These are phyloP conservation scores for Aphrophora alni DNA, from an alignment of 2,888 invertebrate species.

Conservation along the genomic window DNA sequence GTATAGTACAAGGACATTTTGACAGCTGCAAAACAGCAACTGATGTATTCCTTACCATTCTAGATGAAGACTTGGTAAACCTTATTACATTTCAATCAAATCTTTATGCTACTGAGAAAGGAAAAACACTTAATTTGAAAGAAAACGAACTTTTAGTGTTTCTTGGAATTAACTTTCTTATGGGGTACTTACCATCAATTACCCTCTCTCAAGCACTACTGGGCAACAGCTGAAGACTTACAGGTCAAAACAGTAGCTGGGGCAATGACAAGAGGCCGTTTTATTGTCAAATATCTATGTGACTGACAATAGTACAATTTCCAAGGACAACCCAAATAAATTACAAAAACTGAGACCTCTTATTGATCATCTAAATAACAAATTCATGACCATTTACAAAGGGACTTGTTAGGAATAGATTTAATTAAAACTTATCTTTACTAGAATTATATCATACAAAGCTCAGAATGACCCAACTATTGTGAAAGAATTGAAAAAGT, in stretches of 20 bases:
- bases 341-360: slow-evolving; percentile 24
- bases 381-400: slow-evolving; percentile 19
- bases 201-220: slow-evolving; percentile 25
- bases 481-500: no score
- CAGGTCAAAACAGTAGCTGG: background rate
- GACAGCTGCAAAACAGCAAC: slow-evolving; percentile 20
- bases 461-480: no score
- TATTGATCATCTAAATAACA: slow-evolving; percentile 25
- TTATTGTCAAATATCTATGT: slow-evolving; percentile 24
- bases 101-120: slow-evolving; percentile 22
- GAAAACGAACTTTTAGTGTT: slow-evolving; percentile 30
- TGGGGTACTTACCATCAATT: slow-evolving; percentile 32
- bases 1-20: slow-evolving; percentile 7
- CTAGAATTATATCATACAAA: no score
- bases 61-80: slow-evolving; percentile 13
- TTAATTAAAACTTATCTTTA: no score
- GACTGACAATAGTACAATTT: slow-evolving; percentile 26
- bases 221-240: slow-evolving; percentile 26
- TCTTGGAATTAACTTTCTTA: slow-evolving; percentile 35
- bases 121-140: slow-evolving; percentile 23
- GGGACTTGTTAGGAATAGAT: no score
- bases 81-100: slow-evolving; percentile 27
- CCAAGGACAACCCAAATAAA: slow-evolving; percentile 10
- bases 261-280: slow-evolving; percentile 31
- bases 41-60: background rate